Evolutionary conservation across 2,888 invertebrate species (phyloP).

Genomic region (Eubasilissa splendida): DNA sequence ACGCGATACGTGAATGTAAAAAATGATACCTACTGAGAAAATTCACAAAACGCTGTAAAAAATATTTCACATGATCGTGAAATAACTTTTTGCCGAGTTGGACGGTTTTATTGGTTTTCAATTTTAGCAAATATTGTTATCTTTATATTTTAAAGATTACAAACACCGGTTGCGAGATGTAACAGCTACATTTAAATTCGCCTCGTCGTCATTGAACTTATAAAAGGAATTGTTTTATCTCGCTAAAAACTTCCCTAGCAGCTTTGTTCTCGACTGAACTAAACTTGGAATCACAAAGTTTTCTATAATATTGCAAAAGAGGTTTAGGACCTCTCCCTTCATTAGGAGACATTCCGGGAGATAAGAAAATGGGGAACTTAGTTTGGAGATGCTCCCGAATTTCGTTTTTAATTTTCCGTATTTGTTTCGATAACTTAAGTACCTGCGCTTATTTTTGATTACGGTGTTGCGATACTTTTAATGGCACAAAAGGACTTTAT

Average conservation of each 20-base stretch:
- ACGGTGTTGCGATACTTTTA: too few relatives aligned
- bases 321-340: slow-evolving; percentile 31
- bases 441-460: too few relatives aligned
- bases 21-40: too few relatives aligned
- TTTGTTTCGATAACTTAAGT: background rate
- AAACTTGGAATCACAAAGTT: slow-evolving; percentile 28
- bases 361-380: slow-evolving; percentile 22
- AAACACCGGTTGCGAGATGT: too few relatives aligned
- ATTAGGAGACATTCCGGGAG: slow-evolving; percentile 13
- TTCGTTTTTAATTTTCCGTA: background rate
- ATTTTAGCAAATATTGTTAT: too few relatives aligned
- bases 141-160: too few relatives aligned
- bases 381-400: background rate
- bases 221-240: slow-evolving; percentile 18
- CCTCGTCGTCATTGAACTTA: slow-evolving; percentile 9
- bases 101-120: too few relatives aligned
- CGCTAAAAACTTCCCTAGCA: background rate
- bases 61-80: too few relatives aligned
- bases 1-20: too few relatives aligned
- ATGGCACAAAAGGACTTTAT: too few relatives aligned
- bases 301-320: slow-evolving; percentile 25
- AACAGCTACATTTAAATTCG: slow-evolving; percentile 8
- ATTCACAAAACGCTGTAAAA: too few relatives aligned
- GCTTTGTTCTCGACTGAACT: slow-evolving; percentile 14
- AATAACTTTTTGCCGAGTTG: too few relatives aligned